phyloP scores from a whole-genome alignment of 2,888 invertebrate species.

The Tetramorium bicarinatum region DNA sequence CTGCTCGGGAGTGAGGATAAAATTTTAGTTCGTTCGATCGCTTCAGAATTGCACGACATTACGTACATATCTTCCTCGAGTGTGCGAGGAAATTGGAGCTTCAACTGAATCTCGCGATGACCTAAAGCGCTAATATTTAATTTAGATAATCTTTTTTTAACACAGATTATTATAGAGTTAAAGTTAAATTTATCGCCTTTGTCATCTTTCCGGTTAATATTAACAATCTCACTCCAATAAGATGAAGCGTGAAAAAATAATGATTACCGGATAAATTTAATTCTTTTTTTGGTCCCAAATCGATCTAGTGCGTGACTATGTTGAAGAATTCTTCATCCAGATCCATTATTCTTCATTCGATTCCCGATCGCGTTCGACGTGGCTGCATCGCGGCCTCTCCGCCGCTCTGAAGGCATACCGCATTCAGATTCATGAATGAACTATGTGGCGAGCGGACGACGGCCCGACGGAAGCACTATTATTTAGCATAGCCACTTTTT shows the following conservation, averaged over 20 bases:
- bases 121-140: neutral
- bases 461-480: slow-evolving; percentile 82
- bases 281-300: neutral
- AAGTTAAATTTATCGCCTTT: neutral
- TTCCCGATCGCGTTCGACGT: slow-evolving; percentile 42
- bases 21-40: slow-evolving; percentile 40
- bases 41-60: slow-evolving; percentile 22
- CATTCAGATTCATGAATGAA: slow-evolving; percentile 83
- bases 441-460: slow-evolving; percentile 79
- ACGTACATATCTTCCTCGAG: neutral
- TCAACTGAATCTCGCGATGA: neutral
- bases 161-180: neutral
- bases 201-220: slow-evolving; percentile 13
- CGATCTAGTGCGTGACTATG: slow-evolving; percentile 27
- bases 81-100: neutral
- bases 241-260: neutral
- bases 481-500: slow-evolving; percentile 86
- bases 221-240: neutral
- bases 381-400: slow-evolving; percentile 55
- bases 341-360: slow-evolving; percentile 27
- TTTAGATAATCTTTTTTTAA: slow-evolving; percentile 8
- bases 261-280: slow-evolving; percentile 25
- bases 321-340: slow-evolving; percentile 6
- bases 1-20: slow-evolving; percentile 34
- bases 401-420: slow-evolving; percentile 76